Base-by-base conservation (phyloP, 64 coral and sea anemone species). In the Montipora cactus region DNA sequence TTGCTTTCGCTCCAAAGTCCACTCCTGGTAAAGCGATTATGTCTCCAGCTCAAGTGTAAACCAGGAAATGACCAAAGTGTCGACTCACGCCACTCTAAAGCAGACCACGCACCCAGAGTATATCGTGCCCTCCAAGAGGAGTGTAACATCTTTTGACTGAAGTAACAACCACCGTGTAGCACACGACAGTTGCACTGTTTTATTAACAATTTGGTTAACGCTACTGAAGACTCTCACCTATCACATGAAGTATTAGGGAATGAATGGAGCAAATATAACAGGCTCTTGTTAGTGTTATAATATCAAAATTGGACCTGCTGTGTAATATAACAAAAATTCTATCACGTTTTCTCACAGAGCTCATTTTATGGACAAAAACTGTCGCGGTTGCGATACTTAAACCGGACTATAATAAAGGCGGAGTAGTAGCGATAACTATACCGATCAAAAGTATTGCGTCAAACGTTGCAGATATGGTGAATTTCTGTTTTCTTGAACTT, bases 301-400 rank as follows among this genome's bases (percentile, higher is more conserved):
- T 84, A 84, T 84, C 81, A 25, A 68, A 61, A 14, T 84, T 84
- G 22, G 81, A 84, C 28, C 7, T 67, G 25, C 59, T 47, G 25
- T 46, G 14, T 67, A 67, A 84, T 84, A 84, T 59, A 47, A 67
- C 7, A 84, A 0, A 47, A 59, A 84, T 84, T 84, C 37, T 67
- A 7, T 84, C 81, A 84, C 81, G 81, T 83, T 82, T 83, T 46
- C 9, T 2, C 7, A 14, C 37, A 45, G 8, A 46, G 3, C 10
- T 10, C 37, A 57, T 44, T 64, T 64, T 10, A 55, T 55, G 52
- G 37, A 37, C 37, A 11, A 57, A 57, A 57, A 57, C 11, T 8
- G 53, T 11, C 6, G 3, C 53, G 11, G 11, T 57, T 57, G 53
- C 53, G 11, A 57, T 8, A 57, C 6, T 57, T 57, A 11, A 57